Evolutionary conservation across 2,888 invertebrate genomes (phyloP).

Genomic region (Cheiracanthium punctorium): DNA sequence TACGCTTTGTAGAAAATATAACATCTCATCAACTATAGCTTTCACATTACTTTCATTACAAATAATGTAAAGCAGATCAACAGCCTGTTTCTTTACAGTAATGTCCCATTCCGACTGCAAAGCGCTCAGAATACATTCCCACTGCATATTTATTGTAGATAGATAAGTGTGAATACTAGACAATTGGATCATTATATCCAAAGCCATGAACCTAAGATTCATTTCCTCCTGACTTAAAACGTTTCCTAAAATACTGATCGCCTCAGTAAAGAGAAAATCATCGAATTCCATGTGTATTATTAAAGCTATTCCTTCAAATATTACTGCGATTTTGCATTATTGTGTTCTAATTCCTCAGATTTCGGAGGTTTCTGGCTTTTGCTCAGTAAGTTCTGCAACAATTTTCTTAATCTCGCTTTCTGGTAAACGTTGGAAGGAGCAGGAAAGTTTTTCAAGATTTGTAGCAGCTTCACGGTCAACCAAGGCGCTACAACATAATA

Average conservation of each 20-base stretch:
- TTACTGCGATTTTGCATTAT: constrained; percentile 31
- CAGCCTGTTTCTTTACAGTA: constrained; percentile 22
- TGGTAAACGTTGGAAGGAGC: constrained; percentile 16
- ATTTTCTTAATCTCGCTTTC: constrained; percentile 25
- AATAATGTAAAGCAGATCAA: constrained; percentile 27
- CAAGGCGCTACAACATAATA: constrained; percentile 40
- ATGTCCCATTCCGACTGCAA: constrained; percentile 21
- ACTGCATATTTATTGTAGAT: constrained; percentile 10
- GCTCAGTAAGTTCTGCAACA: constrained; percentile 24
- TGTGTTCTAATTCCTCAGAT: constrained; percentile 30
- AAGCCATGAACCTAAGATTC: constrained; percentile 30
- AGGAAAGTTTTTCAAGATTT: constrained; percentile 13
- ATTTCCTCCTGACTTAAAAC: constrained; percentile 21
- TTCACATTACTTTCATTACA: constrained; percentile 28
- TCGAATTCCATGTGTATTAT: constrained; percentile 15
- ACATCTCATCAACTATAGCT: constrained; percentile 22
- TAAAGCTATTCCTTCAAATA: constrained; percentile 42
- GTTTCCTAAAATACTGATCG: constrained; percentile 27
- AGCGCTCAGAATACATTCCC: neutral
- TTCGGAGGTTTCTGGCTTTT: constrained; percentile 20
- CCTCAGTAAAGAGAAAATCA: neutral
- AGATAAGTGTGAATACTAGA: neutral
- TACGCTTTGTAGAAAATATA: constrained; percentile 14
- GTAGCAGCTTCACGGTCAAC: constrained; percentile 34
- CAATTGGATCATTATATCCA: constrained; percentile 31